Evolutionary conservation across 2,888 invertebrate genomes (phyloP).

Genomic region (Phyllotreta striolata): DNA sequence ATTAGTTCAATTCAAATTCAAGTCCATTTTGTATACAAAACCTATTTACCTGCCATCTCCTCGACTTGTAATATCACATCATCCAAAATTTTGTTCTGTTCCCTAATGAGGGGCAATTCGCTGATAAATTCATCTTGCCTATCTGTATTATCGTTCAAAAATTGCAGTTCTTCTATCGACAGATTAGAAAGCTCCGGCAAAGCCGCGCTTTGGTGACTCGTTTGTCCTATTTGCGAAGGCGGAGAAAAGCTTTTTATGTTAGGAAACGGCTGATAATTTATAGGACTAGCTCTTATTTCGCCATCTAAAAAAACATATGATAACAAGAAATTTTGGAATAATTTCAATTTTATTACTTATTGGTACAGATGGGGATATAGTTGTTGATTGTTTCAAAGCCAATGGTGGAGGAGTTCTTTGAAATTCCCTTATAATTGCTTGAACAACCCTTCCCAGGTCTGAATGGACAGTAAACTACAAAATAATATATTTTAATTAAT

Average conservation of each 20-base stretch:
- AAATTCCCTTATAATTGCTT: conserved; percentile 81
- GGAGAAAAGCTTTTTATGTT: conserved; percentile 52
- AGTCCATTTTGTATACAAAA: conserved; percentile 1
- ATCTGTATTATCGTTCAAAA: conserved; percentile 74
- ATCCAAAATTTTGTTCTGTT: conserved; percentile 74
- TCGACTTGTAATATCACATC: conserved; percentile 77
- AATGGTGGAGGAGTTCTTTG: conserved; percentile 70
- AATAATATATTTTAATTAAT: conserved; percentile 26
- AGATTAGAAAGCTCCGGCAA: conserved; percentile 65
- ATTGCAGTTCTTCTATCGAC: conserved; percentile 72
- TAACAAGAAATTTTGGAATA: conserved; percentile 1
- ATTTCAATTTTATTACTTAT: conserved; percentile 43
- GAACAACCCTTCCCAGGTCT: conserved; percentile 81
- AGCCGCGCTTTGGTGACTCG: conserved; percentile 45
- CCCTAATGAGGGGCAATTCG: conserved; percentile 71
- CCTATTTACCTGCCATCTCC: conserved; percentile 68
- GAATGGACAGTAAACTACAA: conserved; percentile 76
- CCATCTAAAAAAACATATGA: conserved; percentile 47
- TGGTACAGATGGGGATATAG: conserved; percentile 48
- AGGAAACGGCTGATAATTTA: conserved; percentile 45
- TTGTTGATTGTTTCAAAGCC: conserved; percentile 38
- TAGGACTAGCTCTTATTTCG: conserved; percentile 53
- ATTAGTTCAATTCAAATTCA: conserved; percentile 12
- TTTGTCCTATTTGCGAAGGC: conserved; percentile 44
- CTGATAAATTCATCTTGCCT: conserved; percentile 78